These are phyloP conservation scores for Thermophis baileyi DNA, from an alignment of 2,113 vertebrate genomes.

Conservation along the genomic window DNA sequence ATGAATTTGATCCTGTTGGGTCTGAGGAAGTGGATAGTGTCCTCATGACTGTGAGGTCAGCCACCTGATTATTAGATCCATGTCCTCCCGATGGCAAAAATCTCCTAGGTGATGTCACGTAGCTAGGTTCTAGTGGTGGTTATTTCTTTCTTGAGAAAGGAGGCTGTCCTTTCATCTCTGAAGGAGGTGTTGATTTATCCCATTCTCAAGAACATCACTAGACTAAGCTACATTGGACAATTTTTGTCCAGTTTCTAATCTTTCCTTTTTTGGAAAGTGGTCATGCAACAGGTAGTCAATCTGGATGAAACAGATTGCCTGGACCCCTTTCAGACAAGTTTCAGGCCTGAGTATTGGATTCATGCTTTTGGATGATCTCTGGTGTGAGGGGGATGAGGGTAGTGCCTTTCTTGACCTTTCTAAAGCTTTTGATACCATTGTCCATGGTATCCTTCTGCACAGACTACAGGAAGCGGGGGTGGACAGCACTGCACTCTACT, in stretches of 20 bases:
- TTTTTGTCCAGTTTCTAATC: not conserved
- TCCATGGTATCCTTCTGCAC: not conserved
- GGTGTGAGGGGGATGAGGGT: not conserved
- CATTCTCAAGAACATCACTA: not conserved
- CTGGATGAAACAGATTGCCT: not conserved
- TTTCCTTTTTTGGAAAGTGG: not conserved
- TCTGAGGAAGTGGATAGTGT: not conserved
- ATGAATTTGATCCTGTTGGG: not conserved
- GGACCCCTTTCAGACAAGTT: not conserved
- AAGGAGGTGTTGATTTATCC: not conserved
- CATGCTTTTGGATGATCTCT: not conserved
- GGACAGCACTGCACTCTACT: not conserved
- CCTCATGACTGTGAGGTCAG: not conserved
- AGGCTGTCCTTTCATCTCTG: not conserved
- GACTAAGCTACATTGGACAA: not conserved
- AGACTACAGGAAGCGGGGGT: not conserved
- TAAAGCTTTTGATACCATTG: not conserved
- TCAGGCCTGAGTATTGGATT: not conserved
- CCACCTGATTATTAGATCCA: too few species aligned
- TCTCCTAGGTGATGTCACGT: not conserved
- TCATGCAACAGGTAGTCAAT: not conserved
- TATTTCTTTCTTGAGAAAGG: not conserved
- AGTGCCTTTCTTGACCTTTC: not conserved
- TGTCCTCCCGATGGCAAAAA: not conserved
- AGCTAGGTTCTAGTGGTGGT: too few species aligned